A percentile compares a stretch with the other conserved stretches of the same genome.
These are phyloP conservation scores for Fulica atra DNA, from an alignment of 2,113 vertebrate species.

Conservation along the genomic window DNA sequence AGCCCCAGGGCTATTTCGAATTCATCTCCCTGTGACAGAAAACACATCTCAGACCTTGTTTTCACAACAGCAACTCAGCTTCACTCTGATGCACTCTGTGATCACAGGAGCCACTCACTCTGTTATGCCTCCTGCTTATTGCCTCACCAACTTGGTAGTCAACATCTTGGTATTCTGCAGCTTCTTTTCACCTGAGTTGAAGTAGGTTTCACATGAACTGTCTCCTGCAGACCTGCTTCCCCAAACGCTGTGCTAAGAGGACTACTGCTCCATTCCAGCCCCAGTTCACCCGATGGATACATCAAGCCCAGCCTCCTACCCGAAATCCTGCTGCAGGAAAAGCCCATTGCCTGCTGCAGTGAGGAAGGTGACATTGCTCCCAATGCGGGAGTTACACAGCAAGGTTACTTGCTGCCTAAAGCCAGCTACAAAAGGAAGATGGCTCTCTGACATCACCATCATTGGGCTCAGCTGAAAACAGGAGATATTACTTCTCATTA, in stretches of 20 bases:
- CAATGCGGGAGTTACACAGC: background rate
- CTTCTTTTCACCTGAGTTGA: background rate
- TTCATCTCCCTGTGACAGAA: background rate
- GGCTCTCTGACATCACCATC: background rate
- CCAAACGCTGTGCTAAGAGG: background rate
- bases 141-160: background rate
- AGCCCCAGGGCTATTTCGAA: background rate
- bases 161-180: background rate
- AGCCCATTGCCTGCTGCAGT: background rate
- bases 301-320: background rate
- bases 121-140: background rate
- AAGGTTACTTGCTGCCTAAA: slow-evolving; percentile 17
- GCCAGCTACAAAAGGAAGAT: background rate
- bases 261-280: background rate
- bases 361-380: slow-evolving; percentile 24
- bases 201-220: background rate
- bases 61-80: background rate
- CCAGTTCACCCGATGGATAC: background rate
- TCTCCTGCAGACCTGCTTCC: background rate
- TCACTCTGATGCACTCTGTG: background rate
- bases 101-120: background rate
- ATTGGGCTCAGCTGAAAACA: slow-evolving; percentile 11
- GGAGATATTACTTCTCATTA: slow-evolving; percentile 39
- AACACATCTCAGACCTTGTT: background rate
- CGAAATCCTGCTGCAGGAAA: background rate